Evolutionary conservation across 2,797 vertebrate genomes (phyloP), one percentile per base, ranked within the genome.

Genomic region (Brachymystax lenok): DNA sequence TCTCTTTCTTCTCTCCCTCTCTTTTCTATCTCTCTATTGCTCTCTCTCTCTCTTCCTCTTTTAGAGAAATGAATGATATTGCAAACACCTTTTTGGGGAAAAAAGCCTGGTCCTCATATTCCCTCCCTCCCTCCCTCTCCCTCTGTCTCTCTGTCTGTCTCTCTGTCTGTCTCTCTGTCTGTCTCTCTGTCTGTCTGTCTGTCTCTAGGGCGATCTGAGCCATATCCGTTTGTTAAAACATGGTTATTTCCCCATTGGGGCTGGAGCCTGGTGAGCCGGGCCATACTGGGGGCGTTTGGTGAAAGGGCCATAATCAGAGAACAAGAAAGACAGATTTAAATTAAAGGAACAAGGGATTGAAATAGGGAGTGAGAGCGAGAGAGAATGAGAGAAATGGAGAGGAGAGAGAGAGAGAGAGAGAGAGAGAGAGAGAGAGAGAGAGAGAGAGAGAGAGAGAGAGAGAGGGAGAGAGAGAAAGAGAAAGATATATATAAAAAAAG

Each of bases 41-140:
- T 56, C 52, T 56, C 16, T 16, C 5, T 56, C 28, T 30, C 28
- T 7, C 24, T 27, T 2, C 3, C 64, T 67, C 91, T 94, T 92
- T 94, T 89, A 84, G 88, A 93, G 86, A 92, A 93, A 95, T 95
- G 92, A 95, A 95, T 95, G 92, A 93, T 94, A 89, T 92, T 81
- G 82, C 80, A 86, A 93, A 94, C 90, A 87, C 88, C 84, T 88
- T 90, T 81, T 73, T 3, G 78, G 83, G 81, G 80, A 86, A 84
- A 90, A 89, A 75, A 79, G 84, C 90, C 80, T 54, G 33, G 79
- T 71, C 83, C 84, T 88, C 80, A 19, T 76, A 78, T 54, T 88
- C 6, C 6, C 35, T 35, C 5, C 0, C 33, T 35, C 33, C 4
- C 30, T 28, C 28, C 2, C 28, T 28, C 28, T 0, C 33, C 6